Base-by-base conservation (phyloP, 2,797 vertebrate genomes). In the Lepus townsendii region DNA sequence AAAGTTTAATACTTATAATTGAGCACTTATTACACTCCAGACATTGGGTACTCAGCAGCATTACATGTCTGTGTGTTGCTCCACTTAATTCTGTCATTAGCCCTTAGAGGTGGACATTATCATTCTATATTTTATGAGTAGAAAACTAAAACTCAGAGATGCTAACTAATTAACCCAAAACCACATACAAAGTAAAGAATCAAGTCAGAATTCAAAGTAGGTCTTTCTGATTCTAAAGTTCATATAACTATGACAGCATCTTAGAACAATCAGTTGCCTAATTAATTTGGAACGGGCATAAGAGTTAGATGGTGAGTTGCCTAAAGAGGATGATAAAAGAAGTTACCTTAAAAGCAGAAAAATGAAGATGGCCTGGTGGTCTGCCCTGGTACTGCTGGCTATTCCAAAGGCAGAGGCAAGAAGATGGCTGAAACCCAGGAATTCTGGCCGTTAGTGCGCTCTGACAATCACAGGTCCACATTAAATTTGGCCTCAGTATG, bases 191-290 rank as follows among this genome's bases (percentile, higher is more conserved):
- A 76, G 60, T 22, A 57, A 88, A 88, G 73, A 14, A 27, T 32
- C 50, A 71, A 62, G 78, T 88, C 65, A 77, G 38, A 77, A 83
- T 91, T 88, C 52, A 88, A 63, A 78, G 9, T 69, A 77, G 54
- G 5, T 83, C 71, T 78, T 91, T 66, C 60, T 84, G 38, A 75
- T 78, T 88, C 79, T 57, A 83, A 62, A 91, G 69, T 68, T 75
- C 52, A 76, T 82, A 13, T 19, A 88, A 85, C 6, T 32, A 26
- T 20, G n/a, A 50, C 14, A 62, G 60, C 32, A 57, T 65, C 50
- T 83, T 76, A 71, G 20, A 65, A 80, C 32, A 13, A 68, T 50
- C n/a, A 75, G 8, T 24, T 75, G 88, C 7, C 9, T 73, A 57
- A 75, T 88, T 47, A 57, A 65, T 35, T 14, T 83, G 22, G 10